Conservation (phyloP, 2,113 vertebrate genomes). For the Misgurnus mizolepis region DNA sequence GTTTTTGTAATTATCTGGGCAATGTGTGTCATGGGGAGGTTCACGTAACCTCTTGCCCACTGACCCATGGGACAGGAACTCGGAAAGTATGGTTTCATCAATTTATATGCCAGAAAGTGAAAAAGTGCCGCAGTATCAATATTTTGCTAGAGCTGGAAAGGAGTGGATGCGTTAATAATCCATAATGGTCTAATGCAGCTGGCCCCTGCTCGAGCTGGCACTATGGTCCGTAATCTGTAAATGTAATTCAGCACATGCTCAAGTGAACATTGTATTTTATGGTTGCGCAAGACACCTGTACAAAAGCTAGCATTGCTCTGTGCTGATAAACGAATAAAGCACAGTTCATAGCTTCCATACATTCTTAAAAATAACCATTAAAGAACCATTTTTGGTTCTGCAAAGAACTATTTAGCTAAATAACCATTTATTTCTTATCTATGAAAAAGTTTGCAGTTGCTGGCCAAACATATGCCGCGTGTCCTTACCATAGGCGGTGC, state of each 20-base stretch:
- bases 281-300: conserved; percentile 35
- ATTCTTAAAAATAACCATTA: not conserved
- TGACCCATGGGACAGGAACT: not conserved
- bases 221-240: conserved; percentile 56
- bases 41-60: not conserved
- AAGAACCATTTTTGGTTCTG: not conserved
- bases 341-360: not conserved
- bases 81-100: conserved; percentile 50
- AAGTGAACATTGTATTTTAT: conserved; percentile 64
- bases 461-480: conserved; percentile 31
- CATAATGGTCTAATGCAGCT: conserved; percentile 40
- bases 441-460: not conserved
- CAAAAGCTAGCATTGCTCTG: not conserved
- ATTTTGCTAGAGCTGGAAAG: conserved; percentile 45
- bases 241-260: conserved; percentile 63
- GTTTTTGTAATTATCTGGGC: conserved; percentile 6
- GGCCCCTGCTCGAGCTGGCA: conserved; percentile 34
- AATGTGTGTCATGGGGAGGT: conserved; percentile 2
- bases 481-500: not conserved
- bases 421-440: too few species aligned
- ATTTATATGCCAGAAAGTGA: conserved; percentile 34
- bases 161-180: conserved; percentile 57
- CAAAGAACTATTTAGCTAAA: too few species aligned
- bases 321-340: not conserved
- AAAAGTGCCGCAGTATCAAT: conserved; percentile 54